A percentile compares a stretch with the other conserved stretches of the same genome.
These are phyloP conservation scores for Molossus molossus DNA, from an alignment of 2,797 vertebrate genomes.

Conservation along the genomic window DNA sequence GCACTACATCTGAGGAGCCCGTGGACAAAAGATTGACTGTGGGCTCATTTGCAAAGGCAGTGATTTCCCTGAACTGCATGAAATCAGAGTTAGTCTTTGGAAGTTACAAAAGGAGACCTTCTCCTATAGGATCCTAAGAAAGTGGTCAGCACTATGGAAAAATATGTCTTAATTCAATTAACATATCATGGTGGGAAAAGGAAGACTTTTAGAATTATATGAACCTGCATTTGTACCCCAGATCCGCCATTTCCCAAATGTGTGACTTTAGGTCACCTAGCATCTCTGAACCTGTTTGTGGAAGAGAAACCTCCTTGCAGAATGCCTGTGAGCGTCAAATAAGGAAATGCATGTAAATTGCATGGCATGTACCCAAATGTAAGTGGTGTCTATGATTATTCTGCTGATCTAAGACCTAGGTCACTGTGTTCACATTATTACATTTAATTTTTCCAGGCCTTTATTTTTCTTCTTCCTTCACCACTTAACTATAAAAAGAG, in stretches of 20 bases:
- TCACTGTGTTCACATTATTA: neutral
- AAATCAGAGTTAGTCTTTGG: neutral
- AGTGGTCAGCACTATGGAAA: neutral
- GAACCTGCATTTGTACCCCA: neutral
- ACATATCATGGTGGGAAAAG: neutral
- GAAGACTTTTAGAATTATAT: neutral
- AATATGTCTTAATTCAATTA: neutral
- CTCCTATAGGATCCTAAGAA: neutral
- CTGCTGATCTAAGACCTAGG: neutral
- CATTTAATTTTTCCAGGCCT: neutral
- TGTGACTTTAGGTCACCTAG: neutral
- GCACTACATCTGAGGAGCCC: neutral
- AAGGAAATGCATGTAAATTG: neutral
- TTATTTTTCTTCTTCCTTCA: neutral
- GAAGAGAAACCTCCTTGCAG: neutral
- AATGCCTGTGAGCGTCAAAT: neutral
- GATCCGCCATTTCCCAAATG: neutral
- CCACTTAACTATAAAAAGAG: neutral
- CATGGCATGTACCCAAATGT: neutral
- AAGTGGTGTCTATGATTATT: neutral
- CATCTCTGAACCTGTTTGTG: constrained; percentile 21
- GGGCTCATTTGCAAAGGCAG: neutral
- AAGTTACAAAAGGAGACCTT: constrained; percentile 10
- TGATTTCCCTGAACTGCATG: neutral
- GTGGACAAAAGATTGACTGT: neutral